A percentile compares a stretch with the other conserved stretches of the same genome.
Conservation (phyloP, 2,797 vertebrate genomes). For the Myripristis murdjan region DNA sequence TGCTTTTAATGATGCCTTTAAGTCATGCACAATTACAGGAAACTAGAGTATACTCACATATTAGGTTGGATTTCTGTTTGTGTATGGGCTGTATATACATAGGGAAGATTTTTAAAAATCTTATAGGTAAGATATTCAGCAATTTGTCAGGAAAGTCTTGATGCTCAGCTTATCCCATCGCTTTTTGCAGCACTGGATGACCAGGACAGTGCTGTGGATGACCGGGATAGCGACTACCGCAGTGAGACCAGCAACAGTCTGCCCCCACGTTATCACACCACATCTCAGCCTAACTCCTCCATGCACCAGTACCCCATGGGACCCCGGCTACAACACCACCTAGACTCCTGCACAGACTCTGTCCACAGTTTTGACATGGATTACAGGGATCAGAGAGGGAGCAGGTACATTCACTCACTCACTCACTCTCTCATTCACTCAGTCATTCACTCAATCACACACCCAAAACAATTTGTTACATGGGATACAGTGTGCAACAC, state of each 20-base stretch:
- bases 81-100: not conserved
- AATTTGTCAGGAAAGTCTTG: not conserved
- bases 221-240: constrained; percentile 98
- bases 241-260: constrained; percentile 97
- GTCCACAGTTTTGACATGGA: constrained; percentile 91
- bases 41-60: not conserved
- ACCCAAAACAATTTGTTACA: not conserved
- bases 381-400: constrained; percentile 86
- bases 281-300: constrained; percentile 94
- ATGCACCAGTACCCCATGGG: constrained; percentile 93
- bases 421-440: not conserved
- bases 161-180: constrained; percentile 10
- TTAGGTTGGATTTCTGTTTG: constrained; percentile 5
- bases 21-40: not conserved
- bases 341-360: constrained; percentile 89
- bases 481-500: not conserved
- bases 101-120: not conserved
- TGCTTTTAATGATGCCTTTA: not conserved
- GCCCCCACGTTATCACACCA: constrained; percentile 93
- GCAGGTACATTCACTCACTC: constrained; percentile 84
- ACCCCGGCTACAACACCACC: constrained; percentile 85
- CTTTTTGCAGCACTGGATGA: constrained; percentile 92
- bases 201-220: constrained; percentile 95
- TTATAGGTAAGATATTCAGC: not conserved
- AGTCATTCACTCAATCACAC: not conserved